Conservation (phyloP, 1,140 invertebrate species). For the Littorina saxatilis region DNA sequence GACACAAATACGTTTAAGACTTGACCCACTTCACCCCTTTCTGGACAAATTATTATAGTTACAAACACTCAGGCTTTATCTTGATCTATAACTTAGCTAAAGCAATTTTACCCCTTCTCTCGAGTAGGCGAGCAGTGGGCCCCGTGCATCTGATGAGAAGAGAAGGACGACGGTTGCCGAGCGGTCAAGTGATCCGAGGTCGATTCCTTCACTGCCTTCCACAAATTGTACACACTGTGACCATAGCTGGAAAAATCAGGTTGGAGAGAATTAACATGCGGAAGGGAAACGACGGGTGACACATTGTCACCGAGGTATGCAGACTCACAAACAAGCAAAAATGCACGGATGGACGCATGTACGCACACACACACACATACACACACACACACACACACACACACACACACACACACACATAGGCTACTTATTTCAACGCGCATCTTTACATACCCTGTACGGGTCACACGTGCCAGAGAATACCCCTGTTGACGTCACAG, state of each 20-base stretch:
- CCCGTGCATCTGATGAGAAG: constrained; percentile 11
- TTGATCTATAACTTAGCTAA: no score
- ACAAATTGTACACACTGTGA: constrained; percentile 6
- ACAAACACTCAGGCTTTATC: no score
- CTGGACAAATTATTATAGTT: no score
- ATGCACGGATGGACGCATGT: no score
- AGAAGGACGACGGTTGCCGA: constrained; percentile 18
- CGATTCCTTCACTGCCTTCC: background rate
- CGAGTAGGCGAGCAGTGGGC: constrained; percentile 13
- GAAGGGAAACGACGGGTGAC: no score
- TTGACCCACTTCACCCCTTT: no score
- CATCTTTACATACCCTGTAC: constrained; percentile 9
- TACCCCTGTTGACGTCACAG: constrained; percentile 2
- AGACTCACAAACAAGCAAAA: no score
- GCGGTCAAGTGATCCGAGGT: constrained; percentile 1
- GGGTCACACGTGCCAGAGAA: background rate
- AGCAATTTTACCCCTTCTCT: constrained; percentile 32
- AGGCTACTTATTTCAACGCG: background rate
- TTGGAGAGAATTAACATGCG: no score
- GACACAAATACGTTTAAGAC: no score
- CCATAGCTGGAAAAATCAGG: no score
- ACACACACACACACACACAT: constrained; percentile 3
- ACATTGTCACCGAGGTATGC: no score
- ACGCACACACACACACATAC: background rate
- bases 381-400: background rate